These are phyloP conservation scores for Microctonus hyperodae DNA, from an alignment of 2,888 invertebrate genomes.

Conservation along the genomic window DNA sequence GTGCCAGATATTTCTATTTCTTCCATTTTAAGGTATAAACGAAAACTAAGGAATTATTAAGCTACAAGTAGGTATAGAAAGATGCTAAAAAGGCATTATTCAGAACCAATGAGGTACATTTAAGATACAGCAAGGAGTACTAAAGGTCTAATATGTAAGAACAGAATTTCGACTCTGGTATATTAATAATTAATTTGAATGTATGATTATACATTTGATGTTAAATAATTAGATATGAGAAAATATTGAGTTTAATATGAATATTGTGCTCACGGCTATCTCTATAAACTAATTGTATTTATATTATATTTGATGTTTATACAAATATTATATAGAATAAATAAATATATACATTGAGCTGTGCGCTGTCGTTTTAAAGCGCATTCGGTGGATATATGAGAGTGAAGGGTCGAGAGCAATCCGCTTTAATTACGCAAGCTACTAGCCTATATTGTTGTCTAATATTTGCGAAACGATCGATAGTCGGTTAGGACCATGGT, in stretches of 20 bases:
- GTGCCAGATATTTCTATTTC: too few species aligned
- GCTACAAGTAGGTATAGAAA: too few species aligned
- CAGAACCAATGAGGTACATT: too few species aligned
- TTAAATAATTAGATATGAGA: neutral
- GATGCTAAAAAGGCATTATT: too few species aligned
- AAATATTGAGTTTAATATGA: neutral
- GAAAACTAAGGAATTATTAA: too few species aligned
- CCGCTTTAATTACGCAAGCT: conserved; percentile 47
- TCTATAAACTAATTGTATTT: neutral
- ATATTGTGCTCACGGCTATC: neutral
- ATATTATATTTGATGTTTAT: neutral
- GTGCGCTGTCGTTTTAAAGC: conserved; percentile 15
- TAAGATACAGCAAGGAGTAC: too few species aligned
- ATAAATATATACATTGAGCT: neutral
- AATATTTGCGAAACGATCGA: conserved; percentile 51
- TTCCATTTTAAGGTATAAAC: too few species aligned
- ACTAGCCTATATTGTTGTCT: conserved; percentile 47
- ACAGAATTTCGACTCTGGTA: too few species aligned
- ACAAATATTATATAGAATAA: neutral
- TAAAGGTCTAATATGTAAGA: too few species aligned
- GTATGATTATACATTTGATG: neutral
- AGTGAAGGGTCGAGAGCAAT: conserved; percentile 25
- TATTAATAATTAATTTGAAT: neutral
- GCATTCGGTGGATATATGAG: conserved; percentile 31
- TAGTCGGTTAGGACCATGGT: conserved; percentile 32